Percentiles rank a stretch among this genome's conserved stretches.
Evolutionary conservation across 2,888 invertebrate genomes (phyloP).

Genomic region (Drosophila prolongata): DNA sequence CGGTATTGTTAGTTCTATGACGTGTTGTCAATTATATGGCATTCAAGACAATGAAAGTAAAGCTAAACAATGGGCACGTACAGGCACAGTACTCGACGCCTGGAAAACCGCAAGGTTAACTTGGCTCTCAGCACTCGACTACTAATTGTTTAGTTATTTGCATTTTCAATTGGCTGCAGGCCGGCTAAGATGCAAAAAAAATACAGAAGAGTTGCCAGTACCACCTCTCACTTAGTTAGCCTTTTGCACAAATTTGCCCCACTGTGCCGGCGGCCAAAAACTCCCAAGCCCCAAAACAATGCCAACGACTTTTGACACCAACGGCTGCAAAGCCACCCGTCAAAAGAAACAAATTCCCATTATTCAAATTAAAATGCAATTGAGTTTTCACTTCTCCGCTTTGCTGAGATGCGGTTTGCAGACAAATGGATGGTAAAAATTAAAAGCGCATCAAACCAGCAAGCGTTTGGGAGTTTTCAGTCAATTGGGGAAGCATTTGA

Average conservation of each 20-base stretch:
- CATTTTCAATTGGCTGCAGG: conserved; percentile 47
- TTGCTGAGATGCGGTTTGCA: conserved; percentile 27
- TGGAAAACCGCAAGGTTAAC: conserved; percentile 69
- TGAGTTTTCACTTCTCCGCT: conserved; percentile 73
- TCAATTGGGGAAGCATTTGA: conserved; percentile 31
- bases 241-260: conserved; percentile 40
- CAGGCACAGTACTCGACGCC: conserved; percentile 7
- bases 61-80: conserved; percentile 68
- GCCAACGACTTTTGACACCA: conserved; percentile 70
- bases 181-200: conserved; percentile 21
- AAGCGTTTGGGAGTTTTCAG: conserved; percentile 25
- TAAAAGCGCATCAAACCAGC: conserved; percentile 46
- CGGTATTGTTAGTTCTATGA: conserved; percentile 66
- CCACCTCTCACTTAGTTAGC: conserved; percentile 27
- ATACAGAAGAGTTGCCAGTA: conserved; percentile 12
- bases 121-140: conserved; percentile 37
- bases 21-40: conserved; percentile 49
- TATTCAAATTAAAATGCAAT: conserved; percentile 77
- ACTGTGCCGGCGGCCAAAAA: conserved; percentile 51
- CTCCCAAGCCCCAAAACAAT: conserved; percentile 51
- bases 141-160: conserved; percentile 62
- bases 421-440: conserved; percentile 38
- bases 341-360: conserved; percentile 65
- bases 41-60: conserved; percentile 60
- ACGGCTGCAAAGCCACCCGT: conserved; percentile 36